Evolutionary conservation across 2,888 invertebrate species (phyloP), one percentile per base, ranked within the genome.

Genomic region (Volucella inanis): DNA sequence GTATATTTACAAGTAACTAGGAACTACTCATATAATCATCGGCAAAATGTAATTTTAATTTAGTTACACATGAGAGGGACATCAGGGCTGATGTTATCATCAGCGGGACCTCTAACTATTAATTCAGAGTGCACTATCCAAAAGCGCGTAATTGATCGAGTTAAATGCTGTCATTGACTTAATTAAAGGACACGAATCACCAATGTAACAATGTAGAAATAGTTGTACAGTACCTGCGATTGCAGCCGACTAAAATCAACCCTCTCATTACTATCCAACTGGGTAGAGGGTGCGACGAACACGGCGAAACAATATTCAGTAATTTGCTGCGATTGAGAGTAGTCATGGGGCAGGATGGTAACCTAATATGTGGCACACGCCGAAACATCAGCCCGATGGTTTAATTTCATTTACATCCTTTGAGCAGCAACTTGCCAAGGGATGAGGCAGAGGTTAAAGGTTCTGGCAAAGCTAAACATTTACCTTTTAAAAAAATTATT

Each of bases 121-220:
- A 22, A n/a, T 22, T 18, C 47, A 49, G 12, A 31, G 15, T 45
- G 45, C 31, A 47, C 52, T 49, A 62, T 43, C 77, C 72, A 55
- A 78, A 81, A 70, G 64, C 79, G 85, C 64, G 72, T 85, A 85
- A 81, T 85, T 85, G 76, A 85, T 85, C 81, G 76, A 85, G 81
- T 85, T 85, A 85, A 85, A 81, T 81, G 85, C 81, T 81, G 85
- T 77, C 81, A 81, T 85, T 81, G 81, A 85, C 85, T 85, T 85
- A 81, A 85, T 85, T 85, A 85, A 77, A 85, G 85, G 85, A 85
- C 85, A 68, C 85, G 57, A 68, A 71, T 81, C 71, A 75, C 38
- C 55, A 74, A 55, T 54, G 68, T 61, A 55, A 78, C 78, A 71
- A 74, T 54, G 54, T 39, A 14, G 59, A 84, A 85, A 80, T 85